Base-by-base conservation (phyloP, 2,797 vertebrate species). In the Steatocranus sp. region DNA sequence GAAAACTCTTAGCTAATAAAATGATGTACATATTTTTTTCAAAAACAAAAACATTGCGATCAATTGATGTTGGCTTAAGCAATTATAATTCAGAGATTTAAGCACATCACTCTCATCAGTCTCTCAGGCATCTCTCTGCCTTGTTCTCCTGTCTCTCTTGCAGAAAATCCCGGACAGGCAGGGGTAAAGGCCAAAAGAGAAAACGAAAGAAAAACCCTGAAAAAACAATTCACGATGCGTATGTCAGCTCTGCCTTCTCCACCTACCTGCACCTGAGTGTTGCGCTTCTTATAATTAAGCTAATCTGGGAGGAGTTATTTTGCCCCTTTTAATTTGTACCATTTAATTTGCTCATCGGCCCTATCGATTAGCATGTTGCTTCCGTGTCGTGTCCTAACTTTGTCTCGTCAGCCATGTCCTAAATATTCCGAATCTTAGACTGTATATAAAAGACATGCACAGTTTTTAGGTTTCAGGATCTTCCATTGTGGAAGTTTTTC, bases 161-260 rank as follows among this genome's bases (percentile, higher is more conserved):
- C 98, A 99, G 98, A 99, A 98, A 97, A 97, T 96, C 96, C 97
- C 95, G 97, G 94, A 97, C 96, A 97, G 97, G 97, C 96, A 98
- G 97, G 96, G 97, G 97, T 88, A 98, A 98, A 97, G 97, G 97
- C 96, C 97, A 96, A 98, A 99, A 98, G 97, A 97, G 97, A 98
- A 99, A 98, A 96, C 97, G 97, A 98, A 98, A 98, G 97, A 98
- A 98, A 99, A 97, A 96, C 96, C 96, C 97, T 90, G 97, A 98
- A 96, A 98, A 97, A 97, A 94, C 89, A 92, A 94, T 92, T 92
- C 93, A 86, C 75, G 94, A 96, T 90, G 95, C 95, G 96, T 97
- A 97, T 85, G 97, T 97, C 95, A 96, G 95, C 95, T 96, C 95
- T 75, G 95, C 94, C 94, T 96, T 95, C 93, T 95, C 95, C 87